Evolutionary conservation across 1,140 invertebrate species (phyloP).

Genomic region (Anastatus disparis): DNA sequence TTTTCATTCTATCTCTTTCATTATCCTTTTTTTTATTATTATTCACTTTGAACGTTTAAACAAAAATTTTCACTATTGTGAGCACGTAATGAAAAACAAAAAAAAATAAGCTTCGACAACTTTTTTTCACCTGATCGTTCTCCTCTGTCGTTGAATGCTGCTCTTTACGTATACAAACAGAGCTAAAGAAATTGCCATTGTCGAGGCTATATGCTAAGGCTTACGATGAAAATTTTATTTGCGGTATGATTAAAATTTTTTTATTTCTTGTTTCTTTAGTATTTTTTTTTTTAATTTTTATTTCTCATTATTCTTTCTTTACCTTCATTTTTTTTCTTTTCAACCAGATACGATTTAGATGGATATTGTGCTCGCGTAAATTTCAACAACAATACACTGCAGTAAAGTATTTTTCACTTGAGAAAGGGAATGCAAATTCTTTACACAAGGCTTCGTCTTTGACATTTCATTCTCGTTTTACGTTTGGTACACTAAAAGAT

Average conservation of each 20-base stretch:
- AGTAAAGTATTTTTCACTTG: not conserved
- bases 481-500: too few species aligned
- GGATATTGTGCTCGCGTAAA: not conserved
- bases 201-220: not conserved
- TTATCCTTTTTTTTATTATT: not conserved
- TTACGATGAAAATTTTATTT: slow-evolving; percentile 20
- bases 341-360: not conserved
- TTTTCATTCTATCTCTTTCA: not conserved
- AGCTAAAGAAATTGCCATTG: not conserved
- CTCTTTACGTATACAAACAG: not conserved
- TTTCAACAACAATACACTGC: not conserved
- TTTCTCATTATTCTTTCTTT: not conserved
- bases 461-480: too few species aligned
- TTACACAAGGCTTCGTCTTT: too few species aligned
- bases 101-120: too few species aligned
- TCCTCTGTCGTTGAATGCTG: too few species aligned
- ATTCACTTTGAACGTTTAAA: not conserved
- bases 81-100: not conserved
- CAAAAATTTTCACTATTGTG: not conserved
- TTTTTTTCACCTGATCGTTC: not conserved
- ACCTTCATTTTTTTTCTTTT: not conserved
- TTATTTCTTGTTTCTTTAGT: not conserved
- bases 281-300: not conserved
- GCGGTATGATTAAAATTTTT: not conserved
- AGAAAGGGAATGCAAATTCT: slow-evolving; percentile 2